A percentile compares a stretch with the other conserved stretches of the same genome.
phyloP scores from a whole-genome alignment of 2,113 vertebrate genomes.

The Malurus cyaneus region DNA sequence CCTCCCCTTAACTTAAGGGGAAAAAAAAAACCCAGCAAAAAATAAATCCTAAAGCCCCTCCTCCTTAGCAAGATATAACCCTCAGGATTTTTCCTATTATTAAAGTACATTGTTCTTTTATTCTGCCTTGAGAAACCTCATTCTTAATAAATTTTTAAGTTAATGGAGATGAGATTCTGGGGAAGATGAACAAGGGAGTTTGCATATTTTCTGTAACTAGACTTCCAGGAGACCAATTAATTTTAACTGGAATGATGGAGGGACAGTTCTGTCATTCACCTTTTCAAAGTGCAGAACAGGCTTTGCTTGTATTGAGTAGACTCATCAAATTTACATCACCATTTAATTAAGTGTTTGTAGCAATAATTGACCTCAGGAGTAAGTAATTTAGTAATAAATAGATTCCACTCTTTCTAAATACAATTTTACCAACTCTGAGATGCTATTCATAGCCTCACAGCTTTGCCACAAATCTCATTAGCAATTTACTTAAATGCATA shows the following conservation, averaged over 20 bases:
- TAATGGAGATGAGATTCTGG: background rate
- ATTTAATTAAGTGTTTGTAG: constrained; percentile 42
- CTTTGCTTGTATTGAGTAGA: constrained; percentile 1
- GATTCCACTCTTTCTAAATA: constrained; percentile 1
- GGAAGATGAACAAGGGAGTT: background rate
- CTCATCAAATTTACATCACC: constrained; percentile 52
- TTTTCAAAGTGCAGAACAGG: constrained; percentile 5
- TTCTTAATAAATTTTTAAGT: background rate
- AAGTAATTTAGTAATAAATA: constrained; percentile 46
- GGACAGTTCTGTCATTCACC: constrained; percentile 2
- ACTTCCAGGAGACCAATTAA: constrained; percentile 11
- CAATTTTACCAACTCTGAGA: constrained; percentile 25
- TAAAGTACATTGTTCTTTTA: background rate
- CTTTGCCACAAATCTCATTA: constrained; percentile 33
- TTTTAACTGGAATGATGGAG: constrained; percentile 14
- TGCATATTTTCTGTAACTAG: background rate
- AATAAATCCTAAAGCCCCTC: background rate
- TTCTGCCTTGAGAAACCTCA: background rate
- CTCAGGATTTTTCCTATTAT: background rate
- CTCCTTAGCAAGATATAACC: background rate
- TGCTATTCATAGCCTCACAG: constrained; percentile 8
- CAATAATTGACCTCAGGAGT: constrained; percentile 48
- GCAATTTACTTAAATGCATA: constrained; percentile 39
- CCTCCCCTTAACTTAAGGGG: background rate
- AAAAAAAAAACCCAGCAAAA: background rate